Evolutionary conservation across 1,140 invertebrate genomes (phyloP), one percentile per base, ranked within the genome.

Genomic region (Archivesica marissinica): DNA sequence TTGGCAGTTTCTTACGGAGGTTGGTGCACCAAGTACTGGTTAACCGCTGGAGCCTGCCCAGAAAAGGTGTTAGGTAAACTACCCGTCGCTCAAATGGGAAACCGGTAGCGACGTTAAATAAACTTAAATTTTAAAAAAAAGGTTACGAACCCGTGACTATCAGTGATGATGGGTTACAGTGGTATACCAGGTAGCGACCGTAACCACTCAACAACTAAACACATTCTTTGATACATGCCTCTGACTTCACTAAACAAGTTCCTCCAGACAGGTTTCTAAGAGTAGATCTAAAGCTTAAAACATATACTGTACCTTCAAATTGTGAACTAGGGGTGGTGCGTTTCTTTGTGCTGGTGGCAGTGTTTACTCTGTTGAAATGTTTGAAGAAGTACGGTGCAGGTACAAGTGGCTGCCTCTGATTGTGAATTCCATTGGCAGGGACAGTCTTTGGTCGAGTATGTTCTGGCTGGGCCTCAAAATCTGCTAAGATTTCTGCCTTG

Each of bases 341-440:
- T 30, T 75, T 84, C 39, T 76, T 75, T 13, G 52, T 47, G 35
- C 70, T 72, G 44, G 17, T 59, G 23, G 81, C 81, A 64, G 72
- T 76, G 25, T 30, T 61, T 9, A 28, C 17, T 66, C 35, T 68
- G 47, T 83, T 76, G 75, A 82, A 83, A 78, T 87, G 79, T 1
- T 82, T 80, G 68, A 87, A 89, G 80, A 88, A 89, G 76, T 88
- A 89, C 35, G 87, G 89, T 47, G 85, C 84, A 7, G 87, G 87
- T 20, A 89, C 87, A 41, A 88, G 72, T 0, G 89, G 85, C 6
- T 86, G 89, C 6, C 72, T 70, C n/a, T 52, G 44, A 50, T 59
- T 59, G 15, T 54, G 39, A 17, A 30, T 47, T 30, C 20, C 7
- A 15, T 72, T 82, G 17, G 75, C 64, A 15, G 89, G 87, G 9